These are phyloP conservation scores for Agapornis roseicollis DNA, from an alignment of 2,113 vertebrate species.

Conservation along the genomic window DNA sequence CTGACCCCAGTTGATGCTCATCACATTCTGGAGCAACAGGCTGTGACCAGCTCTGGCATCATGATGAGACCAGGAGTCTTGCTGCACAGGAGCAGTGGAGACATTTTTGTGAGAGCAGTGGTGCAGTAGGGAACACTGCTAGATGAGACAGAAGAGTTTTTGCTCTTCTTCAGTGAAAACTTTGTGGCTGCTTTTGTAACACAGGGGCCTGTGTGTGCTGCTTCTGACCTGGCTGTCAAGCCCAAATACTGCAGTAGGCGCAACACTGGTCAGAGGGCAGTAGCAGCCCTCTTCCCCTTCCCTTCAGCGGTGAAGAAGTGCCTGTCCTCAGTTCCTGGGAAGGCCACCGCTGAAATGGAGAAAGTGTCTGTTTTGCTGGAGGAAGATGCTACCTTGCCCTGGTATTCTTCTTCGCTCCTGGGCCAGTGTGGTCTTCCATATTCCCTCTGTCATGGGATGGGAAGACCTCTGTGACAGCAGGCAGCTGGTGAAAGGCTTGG, in stretches of 20 bases:
- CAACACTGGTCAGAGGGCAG: fast-evolving
- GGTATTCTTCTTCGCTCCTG: fast-evolving
- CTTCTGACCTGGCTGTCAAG: fast-evolving
- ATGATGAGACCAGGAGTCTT: fast-evolving
- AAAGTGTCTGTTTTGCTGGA: background rate
- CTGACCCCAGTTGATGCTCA: background rate
- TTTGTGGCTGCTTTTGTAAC: background rate
- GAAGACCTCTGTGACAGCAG: fast-evolving
- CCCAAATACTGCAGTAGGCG: background rate
- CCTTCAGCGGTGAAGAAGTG: background rate
- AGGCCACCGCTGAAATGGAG: background rate
- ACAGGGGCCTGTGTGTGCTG: fast-evolving
- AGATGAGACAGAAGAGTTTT: background rate
- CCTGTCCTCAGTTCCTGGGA: background rate
- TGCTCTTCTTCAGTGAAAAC: background rate
- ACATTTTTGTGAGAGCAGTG: background rate
- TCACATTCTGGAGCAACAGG: fast-evolving
- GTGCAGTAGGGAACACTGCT: fast-evolving
- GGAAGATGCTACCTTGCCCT: background rate
- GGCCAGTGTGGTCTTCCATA: fast-evolving
- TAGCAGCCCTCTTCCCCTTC: background rate
- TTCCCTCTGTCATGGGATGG: fast-evolving
- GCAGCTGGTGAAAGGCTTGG: fast-evolving
- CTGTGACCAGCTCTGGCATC: background rate
- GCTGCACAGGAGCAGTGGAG: fast-evolving